Conservation (phyloP, 2,797 vertebrate genomes). For the Crenichthys baileyi region DNA sequence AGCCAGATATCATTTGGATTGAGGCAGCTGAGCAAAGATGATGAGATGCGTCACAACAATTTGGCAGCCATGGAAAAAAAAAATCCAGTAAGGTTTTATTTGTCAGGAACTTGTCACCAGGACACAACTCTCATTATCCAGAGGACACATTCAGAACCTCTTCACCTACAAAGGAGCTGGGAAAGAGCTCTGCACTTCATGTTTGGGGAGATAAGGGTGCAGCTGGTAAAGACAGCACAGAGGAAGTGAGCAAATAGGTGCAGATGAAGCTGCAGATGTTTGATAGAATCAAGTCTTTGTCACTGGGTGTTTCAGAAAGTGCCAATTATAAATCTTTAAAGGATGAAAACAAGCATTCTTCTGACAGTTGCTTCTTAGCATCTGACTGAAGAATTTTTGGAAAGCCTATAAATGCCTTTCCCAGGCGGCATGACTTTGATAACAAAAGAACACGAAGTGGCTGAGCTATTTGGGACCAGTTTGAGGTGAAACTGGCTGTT, state of each 20-base stretch:
- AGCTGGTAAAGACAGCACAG: slow-evolving; percentile 20
- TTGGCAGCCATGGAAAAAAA: slow-evolving; percentile 36
- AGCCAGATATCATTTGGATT: neutral
- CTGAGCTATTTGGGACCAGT: slow-evolving; percentile 1
- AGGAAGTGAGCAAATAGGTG: slow-evolving; percentile 52
- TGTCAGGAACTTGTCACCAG: slow-evolving; percentile 3
- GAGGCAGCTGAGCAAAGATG: neutral
- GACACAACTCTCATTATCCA: slow-evolving; percentile 17
- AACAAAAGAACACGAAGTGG: neutral
- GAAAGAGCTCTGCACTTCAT: slow-evolving; percentile 19
- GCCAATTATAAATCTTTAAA: slow-evolving; percentile 53
- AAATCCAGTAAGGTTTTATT: slow-evolving; percentile 15
- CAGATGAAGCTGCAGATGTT: slow-evolving; percentile 68
- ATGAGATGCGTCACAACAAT: slow-evolving; percentile 61
- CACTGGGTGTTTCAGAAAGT: slow-evolving; percentile 35
- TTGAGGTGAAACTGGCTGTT: slow-evolving; percentile 6
- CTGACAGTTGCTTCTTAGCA: slow-evolving; percentile 50
- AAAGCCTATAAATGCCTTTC: slow-evolving; percentile 19
- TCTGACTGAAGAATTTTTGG: slow-evolving; percentile 49
- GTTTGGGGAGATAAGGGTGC: slow-evolving; percentile 1
- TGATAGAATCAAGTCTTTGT: slow-evolving; percentile 32
- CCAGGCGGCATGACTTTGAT: neutral
- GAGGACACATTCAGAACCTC: slow-evolving; percentile 52
- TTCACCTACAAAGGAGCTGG: slow-evolving; percentile 59
- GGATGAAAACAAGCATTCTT: slow-evolving; percentile 29